Percentiles rank a stretch among this genome's conserved stretches.
Conservation (phyloP, 2,888 invertebrate species). For the Heliconius aoede region DNA sequence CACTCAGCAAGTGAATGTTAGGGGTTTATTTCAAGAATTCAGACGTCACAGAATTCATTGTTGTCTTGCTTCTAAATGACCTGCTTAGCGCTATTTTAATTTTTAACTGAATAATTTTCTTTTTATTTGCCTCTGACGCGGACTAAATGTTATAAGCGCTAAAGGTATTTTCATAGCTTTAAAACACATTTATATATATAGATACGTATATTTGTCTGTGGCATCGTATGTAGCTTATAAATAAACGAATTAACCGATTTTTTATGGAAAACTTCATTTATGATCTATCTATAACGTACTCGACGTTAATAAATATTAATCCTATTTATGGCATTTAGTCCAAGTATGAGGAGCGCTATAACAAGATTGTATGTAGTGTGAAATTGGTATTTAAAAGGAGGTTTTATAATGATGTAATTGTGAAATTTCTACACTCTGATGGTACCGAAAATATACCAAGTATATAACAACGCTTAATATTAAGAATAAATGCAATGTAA, state of each 20-base stretch:
- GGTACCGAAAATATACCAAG: background rate
- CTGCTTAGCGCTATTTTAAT: conserved; percentile 1
- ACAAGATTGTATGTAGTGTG: background rate
- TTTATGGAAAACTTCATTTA: too few relatives aligned
- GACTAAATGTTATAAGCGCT: background rate
- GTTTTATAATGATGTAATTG: background rate
- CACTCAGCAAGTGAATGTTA: conserved; percentile 27
- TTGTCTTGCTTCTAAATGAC: conserved; percentile 1
- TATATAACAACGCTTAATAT: background rate
- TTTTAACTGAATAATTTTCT: background rate
- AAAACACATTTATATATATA: background rate
- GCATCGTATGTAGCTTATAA: background rate
- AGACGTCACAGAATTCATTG: conserved; percentile 10
- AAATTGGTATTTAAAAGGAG: background rate
- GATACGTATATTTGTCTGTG: background rate
- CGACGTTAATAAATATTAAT: too few relatives aligned
- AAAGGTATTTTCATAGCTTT: background rate
- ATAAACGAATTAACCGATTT: background rate
- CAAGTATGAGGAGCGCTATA: background rate
- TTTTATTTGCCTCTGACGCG: background rate
- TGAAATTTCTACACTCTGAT: background rate
- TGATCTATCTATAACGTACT: too few relatives aligned
- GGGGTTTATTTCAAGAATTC: conserved; percentile 13
- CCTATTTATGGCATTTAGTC: background rate
- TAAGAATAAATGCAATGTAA: background rate